phyloP scores from a whole-genome alignment of 2,797 vertebrate species.

The Tadarida brasiliensis region DNA sequence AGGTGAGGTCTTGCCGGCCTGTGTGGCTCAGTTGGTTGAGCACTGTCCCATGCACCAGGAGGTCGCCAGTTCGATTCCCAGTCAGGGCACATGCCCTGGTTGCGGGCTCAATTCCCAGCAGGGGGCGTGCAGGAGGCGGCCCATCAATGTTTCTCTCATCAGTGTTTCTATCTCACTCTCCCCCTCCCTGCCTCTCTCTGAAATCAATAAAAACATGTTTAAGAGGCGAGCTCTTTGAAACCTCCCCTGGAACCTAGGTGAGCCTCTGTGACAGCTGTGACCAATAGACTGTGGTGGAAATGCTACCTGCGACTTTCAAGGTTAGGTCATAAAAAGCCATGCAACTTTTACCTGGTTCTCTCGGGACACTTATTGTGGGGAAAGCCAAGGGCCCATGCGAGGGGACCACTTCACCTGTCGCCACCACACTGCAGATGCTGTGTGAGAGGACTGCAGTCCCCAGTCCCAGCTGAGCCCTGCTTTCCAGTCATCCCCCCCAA shows the following conservation, averaged over 20 bases:
- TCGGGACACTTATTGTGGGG: background rate
- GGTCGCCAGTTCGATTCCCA: too few relatives aligned
- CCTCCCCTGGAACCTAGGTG: background rate
- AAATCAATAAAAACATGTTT: too few relatives aligned
- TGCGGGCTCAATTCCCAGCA: too few relatives aligned
- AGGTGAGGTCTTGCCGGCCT: background rate
- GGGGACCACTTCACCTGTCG: background rate
- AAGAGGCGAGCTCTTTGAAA: background rate
- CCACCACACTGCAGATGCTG: fast-evolving
- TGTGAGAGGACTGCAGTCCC: background rate
- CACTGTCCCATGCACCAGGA: too few relatives aligned
- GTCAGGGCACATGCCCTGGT: too few relatives aligned
- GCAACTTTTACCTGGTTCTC: background rate
- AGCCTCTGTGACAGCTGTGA: background rate
- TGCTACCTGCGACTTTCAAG: background rate
- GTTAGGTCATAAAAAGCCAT: background rate
- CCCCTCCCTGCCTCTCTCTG: too few relatives aligned
- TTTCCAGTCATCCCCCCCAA: background rate
- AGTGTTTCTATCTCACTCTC: too few relatives aligned
- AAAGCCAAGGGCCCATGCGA: background rate
- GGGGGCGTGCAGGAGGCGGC: too few relatives aligned
- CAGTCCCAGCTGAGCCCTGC: background rate
- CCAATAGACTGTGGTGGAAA: background rate
- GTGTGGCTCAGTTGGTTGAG: too few relatives aligned
- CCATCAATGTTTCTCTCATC: too few relatives aligned